Base-by-base conservation (phyloP, 2,888 invertebrate species). In the Thecocarcelia acutangulata region DNA sequence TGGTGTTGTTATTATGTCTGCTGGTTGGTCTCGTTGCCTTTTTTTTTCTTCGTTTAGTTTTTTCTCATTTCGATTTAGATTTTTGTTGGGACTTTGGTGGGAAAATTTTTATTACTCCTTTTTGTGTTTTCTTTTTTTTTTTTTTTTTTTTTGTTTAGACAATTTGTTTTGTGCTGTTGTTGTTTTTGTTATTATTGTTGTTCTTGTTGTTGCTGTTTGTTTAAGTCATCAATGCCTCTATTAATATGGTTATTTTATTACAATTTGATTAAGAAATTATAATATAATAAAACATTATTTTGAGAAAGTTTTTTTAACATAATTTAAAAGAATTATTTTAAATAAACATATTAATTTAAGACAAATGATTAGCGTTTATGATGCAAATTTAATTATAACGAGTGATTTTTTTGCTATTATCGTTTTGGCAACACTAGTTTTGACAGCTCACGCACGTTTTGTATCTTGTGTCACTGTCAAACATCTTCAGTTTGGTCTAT, bases 21-120 rank as follows among this genome's bases (percentile, higher is more conserved):
- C 56, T 63, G 63, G 64, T 24, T 13, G 52, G 37, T 64, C 58
- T 40, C 48, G 44, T 54, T 33, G 11, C 12, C 17, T 37, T 58
- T 48, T 64, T 74, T 69, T 66, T 33, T 37, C 11, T 21, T 17
- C 3, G 1, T 6, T 15, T 12, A 64, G 19, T 61, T 63, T 70
- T 52, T 33, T 33, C 8, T 33, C 8, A 33, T 9, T 33, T 33
- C 42, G 40, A 17, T 78, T 72, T 58, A 58, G 28, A 24, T 66
- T 59, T 64, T 59, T 19, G 17, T 40, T 68, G 66, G 24, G 13
- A 6, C 40, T 80, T 68, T 76, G 76, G 81, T 81, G 81, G 81
- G 81, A 81, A 81, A 68, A 77, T 70, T 83, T 84, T 80, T 76
- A 76, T 83, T 79, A 54, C 70, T 72, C 69, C 44, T 79, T 81